A percentile compares a stretch with the other conserved stretches of the same genome.
Conservation (phyloP, 1,140 invertebrate genomes). For the Bombus vancouverensis region DNA sequence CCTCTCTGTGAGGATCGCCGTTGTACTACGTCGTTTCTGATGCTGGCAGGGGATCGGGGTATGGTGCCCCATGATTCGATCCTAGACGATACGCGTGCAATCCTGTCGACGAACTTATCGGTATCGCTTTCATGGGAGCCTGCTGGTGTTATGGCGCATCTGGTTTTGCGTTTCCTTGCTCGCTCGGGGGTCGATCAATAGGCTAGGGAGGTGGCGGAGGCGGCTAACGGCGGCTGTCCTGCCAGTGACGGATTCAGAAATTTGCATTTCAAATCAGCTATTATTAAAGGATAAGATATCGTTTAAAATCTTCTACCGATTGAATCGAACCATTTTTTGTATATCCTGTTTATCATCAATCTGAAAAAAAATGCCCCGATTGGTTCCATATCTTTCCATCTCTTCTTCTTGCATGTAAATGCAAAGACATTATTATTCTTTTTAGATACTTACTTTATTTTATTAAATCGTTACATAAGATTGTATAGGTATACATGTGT, state of each 20-base stretch:
- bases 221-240: slow-evolving; percentile 52
- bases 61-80: neutral
- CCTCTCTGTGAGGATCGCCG: too few relatives aligned
- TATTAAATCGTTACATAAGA: neutral
- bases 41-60: neutral
- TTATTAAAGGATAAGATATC: neutral
- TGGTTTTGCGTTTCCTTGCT: slow-evolving; percentile 58
- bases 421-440: too few relatives aligned
- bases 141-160: slow-evolving; percentile 59
- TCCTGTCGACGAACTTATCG: slow-evolving; percentile 24
- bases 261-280: slow-evolving; percentile 51
- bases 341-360: too few relatives aligned
- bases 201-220: slow-evolving; percentile 57
- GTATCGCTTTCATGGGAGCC: slow-evolving; percentile 41
- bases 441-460: too few relatives aligned
- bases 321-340: neutral
- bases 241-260: slow-evolving; percentile 59
- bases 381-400: too few relatives aligned
- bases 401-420: neutral
- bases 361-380: neutral
- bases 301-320: neutral
- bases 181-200: slow-evolving; percentile 70
- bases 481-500: neutral
- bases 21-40: neutral
- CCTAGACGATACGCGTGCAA: slow-evolving; percentile 13